Percentiles rank a stretch among this genome's conserved stretches.
These are phyloP conservation scores for Globodera ellingtonae DNA, from an alignment of 1,140 invertebrate genomes.

Conservation along the genomic window DNA sequence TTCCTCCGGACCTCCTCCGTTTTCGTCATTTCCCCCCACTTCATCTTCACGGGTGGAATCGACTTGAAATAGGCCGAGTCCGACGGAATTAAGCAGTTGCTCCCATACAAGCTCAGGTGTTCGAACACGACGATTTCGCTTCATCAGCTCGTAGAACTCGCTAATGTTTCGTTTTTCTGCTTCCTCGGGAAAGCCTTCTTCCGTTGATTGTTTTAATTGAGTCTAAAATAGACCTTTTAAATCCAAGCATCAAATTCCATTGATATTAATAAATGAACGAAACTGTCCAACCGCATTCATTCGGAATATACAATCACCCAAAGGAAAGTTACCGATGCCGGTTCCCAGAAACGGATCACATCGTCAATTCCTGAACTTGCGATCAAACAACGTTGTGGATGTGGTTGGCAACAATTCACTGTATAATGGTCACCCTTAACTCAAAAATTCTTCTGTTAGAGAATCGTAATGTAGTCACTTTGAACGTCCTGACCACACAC, in stretches of 20 bases:
- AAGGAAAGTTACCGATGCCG: constrained; percentile 22
- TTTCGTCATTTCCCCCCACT: background rate
- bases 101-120: constrained; percentile 31
- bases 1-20: background rate
- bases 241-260: too few relatives aligned
- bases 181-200: constrained; percentile 25
- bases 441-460: background rate
- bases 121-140: constrained; percentile 25
- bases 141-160: constrained; percentile 21
- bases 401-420: constrained; percentile 37
- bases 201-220: constrained; percentile 16
- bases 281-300: too few relatives aligned
- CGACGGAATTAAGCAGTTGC: constrained; percentile 22
- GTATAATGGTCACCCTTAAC: constrained; percentile 38
- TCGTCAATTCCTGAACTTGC: constrained; percentile 44
- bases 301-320: too few relatives aligned
- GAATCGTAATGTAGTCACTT: constrained; percentile 5
- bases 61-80: constrained; percentile 19
- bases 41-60: constrained; percentile 13
- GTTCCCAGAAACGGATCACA: constrained; percentile 40
- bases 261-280: too few relatives aligned
- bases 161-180: constrained; percentile 27
- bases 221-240: constrained; percentile 19
- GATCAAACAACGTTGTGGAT: constrained; percentile 30
- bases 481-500: constrained; percentile 31